Evolutionary conservation across 2,888 invertebrate species (phyloP).

Genomic region (Polydrusus pterygomalis): DNA sequence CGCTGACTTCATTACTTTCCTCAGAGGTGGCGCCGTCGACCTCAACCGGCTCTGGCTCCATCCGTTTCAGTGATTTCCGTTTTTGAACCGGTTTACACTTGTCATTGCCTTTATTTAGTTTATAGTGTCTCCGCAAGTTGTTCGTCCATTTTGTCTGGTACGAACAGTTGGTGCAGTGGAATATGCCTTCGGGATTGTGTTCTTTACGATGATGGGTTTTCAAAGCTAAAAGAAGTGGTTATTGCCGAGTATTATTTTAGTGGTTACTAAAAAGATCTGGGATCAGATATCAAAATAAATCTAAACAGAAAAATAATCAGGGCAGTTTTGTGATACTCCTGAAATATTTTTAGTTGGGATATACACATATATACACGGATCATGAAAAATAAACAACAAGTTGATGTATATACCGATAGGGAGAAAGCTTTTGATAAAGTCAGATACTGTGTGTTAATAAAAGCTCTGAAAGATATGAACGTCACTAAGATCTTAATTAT

Average conservation of each 20-base stretch:
- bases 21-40: neutral
- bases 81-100: neutral
- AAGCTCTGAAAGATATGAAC: too few relatives aligned
- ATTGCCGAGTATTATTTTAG: neutral
- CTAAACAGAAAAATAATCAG: too few relatives aligned
- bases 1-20: neutral
- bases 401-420: too few relatives aligned
- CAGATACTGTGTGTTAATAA: too few relatives aligned
- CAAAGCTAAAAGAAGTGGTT: slow-evolving; percentile 8
- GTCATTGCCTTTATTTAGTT: neutral
- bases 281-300: too few relatives aligned
- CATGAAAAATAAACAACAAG: too few relatives aligned
- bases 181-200: neutral
- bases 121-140: neutral
- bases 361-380: too few relatives aligned
- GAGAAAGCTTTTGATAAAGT: too few relatives aligned
- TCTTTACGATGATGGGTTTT: slow-evolving; percentile 2
- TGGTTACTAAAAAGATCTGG: too few relatives aligned
- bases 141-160: neutral
- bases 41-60: neutral
- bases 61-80: neutral
- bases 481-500: too few relatives aligned
- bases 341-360: too few relatives aligned
- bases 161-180: neutral
- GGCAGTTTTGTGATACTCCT: too few relatives aligned